These are phyloP conservation scores for Parazoanthus atlanticus DNA, from an alignment of 92 coral and sea anemone species.

Conservation along the genomic window DNA sequence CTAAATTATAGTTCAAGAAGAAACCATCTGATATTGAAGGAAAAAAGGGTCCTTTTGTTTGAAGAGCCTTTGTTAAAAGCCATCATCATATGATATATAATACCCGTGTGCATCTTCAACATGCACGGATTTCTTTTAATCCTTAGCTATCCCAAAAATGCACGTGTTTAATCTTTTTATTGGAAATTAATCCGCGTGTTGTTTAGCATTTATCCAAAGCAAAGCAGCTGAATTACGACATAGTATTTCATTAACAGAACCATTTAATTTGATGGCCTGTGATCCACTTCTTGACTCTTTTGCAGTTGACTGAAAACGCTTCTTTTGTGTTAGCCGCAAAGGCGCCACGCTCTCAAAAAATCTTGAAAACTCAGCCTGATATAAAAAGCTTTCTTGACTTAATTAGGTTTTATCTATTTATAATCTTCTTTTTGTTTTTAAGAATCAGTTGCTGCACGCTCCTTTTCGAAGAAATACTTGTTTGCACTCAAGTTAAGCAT, in stretches of 20 bases:
- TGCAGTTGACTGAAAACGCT: background rate
- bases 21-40: too few species aligned
- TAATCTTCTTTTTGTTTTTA: background rate
- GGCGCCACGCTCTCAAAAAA: background rate
- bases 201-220: constrained; percentile 54
- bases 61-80: background rate
- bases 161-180: constrained; percentile 82
- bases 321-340: background rate
- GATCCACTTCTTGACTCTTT: background rate
- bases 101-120: constrained; percentile 15
- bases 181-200: constrained; percentile 79
- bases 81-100: background rate
- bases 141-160: constrained; percentile 88
- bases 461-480: background rate
- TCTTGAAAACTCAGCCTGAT: background rate
- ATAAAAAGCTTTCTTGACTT: background rate
- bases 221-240: constrained; percentile 18
- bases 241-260: constrained; percentile 7
- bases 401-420: background rate
- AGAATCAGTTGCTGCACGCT: background rate
- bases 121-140: constrained; percentile 44
- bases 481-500: constrained; percentile 1
- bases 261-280: constrained; percentile 19
- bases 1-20: too few species aligned
- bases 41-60: background rate